Evolutionary conservation across 1,140 invertebrate species (phyloP), one percentile per base, ranked within the genome.

Genomic region (Tribolium madens): DNA sequence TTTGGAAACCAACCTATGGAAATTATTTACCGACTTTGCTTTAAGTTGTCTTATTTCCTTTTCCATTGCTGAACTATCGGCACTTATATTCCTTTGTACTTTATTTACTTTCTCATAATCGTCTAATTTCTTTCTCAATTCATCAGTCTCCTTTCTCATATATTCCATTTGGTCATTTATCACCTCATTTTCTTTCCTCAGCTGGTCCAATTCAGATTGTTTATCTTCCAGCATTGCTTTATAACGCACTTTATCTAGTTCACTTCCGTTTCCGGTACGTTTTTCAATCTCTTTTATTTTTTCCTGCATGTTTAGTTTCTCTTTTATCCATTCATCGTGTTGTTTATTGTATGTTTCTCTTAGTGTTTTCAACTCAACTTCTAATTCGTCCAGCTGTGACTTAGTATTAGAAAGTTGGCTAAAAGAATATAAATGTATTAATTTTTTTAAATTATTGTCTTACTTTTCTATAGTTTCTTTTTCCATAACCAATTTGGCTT

Each of bases 51-150:
- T 89, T 5, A 96, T 88, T 86, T 96, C 94, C 2, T 91, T 89
- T 75, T 96, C 94, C 14, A 94, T 85, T 18, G 90, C 89, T 0
- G 90, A 88, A 18, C 91, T 93, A 76, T 95, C 94, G 1, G 91
- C 91, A 14, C 91, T 91, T n/a, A 94, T 89, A 70, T 90, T 93
- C 75, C 92, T 88, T 84, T 96, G 94, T 0, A 95, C 89, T 86
- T 96, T 95, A 7, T 91, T 91, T 1, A 97, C 92, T 83, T 92
- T 93, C 80, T 96, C 93, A 81, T 93, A 95, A 84, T 97, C 95
- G 81, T 94, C 94, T 6, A 96, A 82, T 86, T 96, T 95, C 76
- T 91, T 89, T 60, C 89, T 89, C 0, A 95, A 85, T 80, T 95
- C 95, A 76, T 97, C 96, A 82, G 93, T 92, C 91, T 95, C 90